These are phyloP conservation scores for Eretmocerus hayati DNA, from an alignment of 2,888 invertebrate species.

Conservation along the genomic window DNA sequence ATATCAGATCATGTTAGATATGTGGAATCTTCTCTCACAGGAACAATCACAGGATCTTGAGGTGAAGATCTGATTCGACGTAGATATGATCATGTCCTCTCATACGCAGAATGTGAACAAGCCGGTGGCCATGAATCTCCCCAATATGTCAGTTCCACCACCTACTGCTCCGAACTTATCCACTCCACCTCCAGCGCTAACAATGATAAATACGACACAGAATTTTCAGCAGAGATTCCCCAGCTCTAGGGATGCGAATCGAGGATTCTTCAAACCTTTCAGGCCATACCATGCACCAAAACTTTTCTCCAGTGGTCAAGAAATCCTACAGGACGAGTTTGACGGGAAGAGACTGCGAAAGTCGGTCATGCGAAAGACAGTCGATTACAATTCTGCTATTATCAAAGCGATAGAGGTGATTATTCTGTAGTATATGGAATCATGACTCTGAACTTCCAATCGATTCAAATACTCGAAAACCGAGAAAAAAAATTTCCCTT, in stretches of 20 bases:
- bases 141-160: constrained; percentile 46
- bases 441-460: too few relatives aligned
- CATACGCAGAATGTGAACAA: constrained; percentile 40
- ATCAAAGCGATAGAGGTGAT: constrained; percentile 82
- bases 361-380: constrained; percentile 95
- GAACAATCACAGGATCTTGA: too few relatives aligned
- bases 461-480: too few relatives aligned
- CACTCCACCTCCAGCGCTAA: constrained; percentile 44
- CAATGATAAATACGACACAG: constrained; percentile 40
- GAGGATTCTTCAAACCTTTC: constrained; percentile 49
- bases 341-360: constrained; percentile 94
- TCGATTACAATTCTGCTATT: constrained; percentile 94
- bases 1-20: too few relatives aligned
- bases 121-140: constrained; percentile 41
- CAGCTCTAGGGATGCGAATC: constrained; percentile 39
- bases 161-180: constrained; percentile 42
- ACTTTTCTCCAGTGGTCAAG: constrained; percentile 41
- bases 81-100: too few relatives aligned
- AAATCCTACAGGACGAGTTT: constrained; percentile 68
- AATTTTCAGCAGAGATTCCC: constrained; percentile 39
- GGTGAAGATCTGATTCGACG: too few relatives aligned
- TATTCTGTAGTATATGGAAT: neutral
- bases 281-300: constrained; percentile 47
- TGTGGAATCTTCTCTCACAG: too few relatives aligned
- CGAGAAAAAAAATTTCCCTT: too few relatives aligned